phyloP scores from a whole-genome alignment of 2,888 invertebrate genomes.

The Tolmerus cingulatus region DNA sequence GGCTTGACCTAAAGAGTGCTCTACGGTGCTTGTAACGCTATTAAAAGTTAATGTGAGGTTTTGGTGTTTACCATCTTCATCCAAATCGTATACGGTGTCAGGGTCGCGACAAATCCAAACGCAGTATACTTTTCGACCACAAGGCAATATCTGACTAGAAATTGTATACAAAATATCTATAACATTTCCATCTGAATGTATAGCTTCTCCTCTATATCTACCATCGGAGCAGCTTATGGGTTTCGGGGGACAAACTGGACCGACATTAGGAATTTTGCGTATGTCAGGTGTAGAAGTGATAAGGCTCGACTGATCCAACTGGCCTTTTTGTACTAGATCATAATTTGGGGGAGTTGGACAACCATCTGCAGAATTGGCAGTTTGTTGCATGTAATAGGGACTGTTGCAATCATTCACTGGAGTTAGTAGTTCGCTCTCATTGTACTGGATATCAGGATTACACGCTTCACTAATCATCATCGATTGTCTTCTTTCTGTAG shows the following conservation, averaged over 20 bases:
- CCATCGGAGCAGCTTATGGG: slow-evolving; percentile 51
- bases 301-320: neutral
- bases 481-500: slow-evolving; percentile 24
- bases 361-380: neutral
- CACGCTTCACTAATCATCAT: slow-evolving; percentile 43
- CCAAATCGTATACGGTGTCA: slow-evolving; percentile 54
- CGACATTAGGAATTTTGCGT: slow-evolving; percentile 31
- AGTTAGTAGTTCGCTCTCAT: slow-evolving; percentile 50
- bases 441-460: slow-evolving; percentile 28
- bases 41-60: slow-evolving; percentile 63
- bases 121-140: slow-evolving; percentile 68
- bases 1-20: slow-evolving; percentile 58
- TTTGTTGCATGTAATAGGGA: slow-evolving; percentile 42
- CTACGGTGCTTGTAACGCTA: slow-evolving; percentile 62
- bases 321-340: neutral
- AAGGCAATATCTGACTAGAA: slow-evolving; percentile 65
- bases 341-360: neutral
- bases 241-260: slow-evolving; percentile 43
- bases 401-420: slow-evolving; percentile 51
- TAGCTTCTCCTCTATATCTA: slow-evolving; percentile 54
- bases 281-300: slow-evolving; percentile 50
- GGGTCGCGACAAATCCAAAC: slow-evolving; percentile 70
- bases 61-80: slow-evolving; percentile 53
- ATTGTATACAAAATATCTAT: slow-evolving; percentile 64
- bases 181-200: slow-evolving; percentile 54